phyloP scores from a whole-genome alignment of 2,888 invertebrate genomes.

The Alentia gelatinosa region DNA sequence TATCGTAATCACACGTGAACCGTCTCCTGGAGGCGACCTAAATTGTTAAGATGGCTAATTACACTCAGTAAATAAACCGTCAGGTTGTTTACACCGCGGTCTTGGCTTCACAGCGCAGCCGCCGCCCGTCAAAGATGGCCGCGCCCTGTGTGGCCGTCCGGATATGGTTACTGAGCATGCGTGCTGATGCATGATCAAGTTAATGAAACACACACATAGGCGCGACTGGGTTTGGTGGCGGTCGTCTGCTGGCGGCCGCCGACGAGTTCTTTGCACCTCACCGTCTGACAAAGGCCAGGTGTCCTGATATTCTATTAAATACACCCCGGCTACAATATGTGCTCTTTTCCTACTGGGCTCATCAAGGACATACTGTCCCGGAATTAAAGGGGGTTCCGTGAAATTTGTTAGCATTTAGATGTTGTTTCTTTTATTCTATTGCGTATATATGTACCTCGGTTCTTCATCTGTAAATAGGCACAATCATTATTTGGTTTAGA shows the following conservation, averaged over 20 bases:
- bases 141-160: slow-evolving; percentile 41
- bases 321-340: background rate
- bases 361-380: no score
- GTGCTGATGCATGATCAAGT: background rate
- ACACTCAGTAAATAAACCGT: slow-evolving; percentile 25
- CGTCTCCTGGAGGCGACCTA: background rate
- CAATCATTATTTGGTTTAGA: no score
- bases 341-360: no score
- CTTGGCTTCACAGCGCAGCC: background rate
- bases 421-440: no score
- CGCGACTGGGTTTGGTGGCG: background rate
- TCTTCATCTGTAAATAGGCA: no score
- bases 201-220: slow-evolving; percentile 42
- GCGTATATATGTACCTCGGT: no score
- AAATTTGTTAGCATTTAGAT: no score
- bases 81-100: background rate
- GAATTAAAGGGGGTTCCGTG: no score
- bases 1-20: background rate
- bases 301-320: background rate
- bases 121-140: slow-evolving; percentile 30
- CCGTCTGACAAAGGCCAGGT: background rate
- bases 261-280: background rate
- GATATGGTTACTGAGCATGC: slow-evolving; percentile 36
- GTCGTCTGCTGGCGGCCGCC: background rate
- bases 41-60: slow-evolving; percentile 22